Conservation (phyloP, 2,888 invertebrate species). For the Gisinianus flammeolus region DNA sequence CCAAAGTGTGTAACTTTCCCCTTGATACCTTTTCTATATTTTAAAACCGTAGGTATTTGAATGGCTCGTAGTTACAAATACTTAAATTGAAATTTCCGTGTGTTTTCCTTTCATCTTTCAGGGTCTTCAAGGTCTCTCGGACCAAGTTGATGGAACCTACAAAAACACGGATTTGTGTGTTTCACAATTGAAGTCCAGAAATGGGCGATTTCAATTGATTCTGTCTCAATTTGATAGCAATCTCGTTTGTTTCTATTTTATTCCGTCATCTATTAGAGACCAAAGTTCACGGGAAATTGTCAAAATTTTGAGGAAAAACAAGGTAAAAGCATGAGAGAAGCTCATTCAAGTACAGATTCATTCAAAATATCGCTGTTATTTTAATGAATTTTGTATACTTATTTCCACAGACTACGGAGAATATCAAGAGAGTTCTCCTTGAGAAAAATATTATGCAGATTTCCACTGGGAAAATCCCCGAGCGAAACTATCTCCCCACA, state of each 20-base stretch:
- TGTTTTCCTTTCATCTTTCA: background rate
- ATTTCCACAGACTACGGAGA: slow-evolving; percentile 13
- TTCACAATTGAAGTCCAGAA: background rate
- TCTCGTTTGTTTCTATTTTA: slow-evolving; percentile 1
- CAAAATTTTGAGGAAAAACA: background rate
- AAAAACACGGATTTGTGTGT: background rate
- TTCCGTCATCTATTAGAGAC: background rate
- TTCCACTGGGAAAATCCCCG: no score
- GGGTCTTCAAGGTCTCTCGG: background rate
- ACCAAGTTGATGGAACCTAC: background rate
- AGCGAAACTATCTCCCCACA: no score
- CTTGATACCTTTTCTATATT: background rate
- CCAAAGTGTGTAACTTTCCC: slow-evolving; percentile 19
- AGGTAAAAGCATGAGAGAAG: no score
- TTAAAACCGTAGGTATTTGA: background rate
- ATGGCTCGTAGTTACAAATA: background rate
- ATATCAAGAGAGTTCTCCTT: slow-evolving; percentile 4
- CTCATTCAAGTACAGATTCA: no score
- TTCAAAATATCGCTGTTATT: no score
- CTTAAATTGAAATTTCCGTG: background rate
- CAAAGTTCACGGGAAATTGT: background rate
- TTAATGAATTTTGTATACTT: no score
- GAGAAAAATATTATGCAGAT: slow-evolving; percentile 10
- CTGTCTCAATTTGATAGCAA: background rate
- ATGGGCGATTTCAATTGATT: background rate